Evolutionary conservation across 1,140 invertebrate species (phyloP).

Genomic region (Polypedilum pembai): DNA sequence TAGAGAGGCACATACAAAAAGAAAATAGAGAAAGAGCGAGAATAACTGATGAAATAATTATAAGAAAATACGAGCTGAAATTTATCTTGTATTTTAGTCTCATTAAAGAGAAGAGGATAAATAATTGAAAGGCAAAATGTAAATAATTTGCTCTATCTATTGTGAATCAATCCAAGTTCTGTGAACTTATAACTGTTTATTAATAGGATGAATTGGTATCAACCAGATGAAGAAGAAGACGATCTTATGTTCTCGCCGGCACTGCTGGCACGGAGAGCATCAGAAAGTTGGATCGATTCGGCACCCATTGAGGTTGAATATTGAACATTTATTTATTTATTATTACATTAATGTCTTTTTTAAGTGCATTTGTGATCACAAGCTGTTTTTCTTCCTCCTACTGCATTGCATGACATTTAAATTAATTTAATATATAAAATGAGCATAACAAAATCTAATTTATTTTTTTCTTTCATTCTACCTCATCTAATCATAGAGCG

Average conservation of each 20-base stretch:
- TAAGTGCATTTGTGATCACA: not conserved
- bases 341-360: not conserved
- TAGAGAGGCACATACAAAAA: not conserved
- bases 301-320: slow-evolving; percentile 68
- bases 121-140: too few relatives aligned
- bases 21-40: not conserved
- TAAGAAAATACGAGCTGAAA: too few relatives aligned
- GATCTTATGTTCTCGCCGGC: slow-evolving; percentile 77
- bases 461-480: too few relatives aligned
- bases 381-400: not conserved
- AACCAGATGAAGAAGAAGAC: slow-evolving; percentile 62
- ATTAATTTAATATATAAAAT: not conserved
- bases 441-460: slow-evolving; percentile 21
- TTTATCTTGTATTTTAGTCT: too few relatives aligned
- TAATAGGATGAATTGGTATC: slow-evolving; percentile 52
- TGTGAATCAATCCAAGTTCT: too few relatives aligned
- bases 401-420: slow-evolving; percentile 8
- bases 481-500: slow-evolving; percentile 51
- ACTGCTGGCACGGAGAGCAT: slow-evolving; percentile 69
- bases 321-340: not conserved
- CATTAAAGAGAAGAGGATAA: too few relatives aligned
- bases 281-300: slow-evolving; percentile 77
- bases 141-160: too few relatives aligned
- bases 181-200: not conserved
- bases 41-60: not conserved